A percentile compares a stretch with the other conserved stretches of the same genome.
These are phyloP conservation scores for Gymnocheta viridis DNA, from an alignment of 2,888 invertebrate species.

Conservation along the genomic window DNA sequence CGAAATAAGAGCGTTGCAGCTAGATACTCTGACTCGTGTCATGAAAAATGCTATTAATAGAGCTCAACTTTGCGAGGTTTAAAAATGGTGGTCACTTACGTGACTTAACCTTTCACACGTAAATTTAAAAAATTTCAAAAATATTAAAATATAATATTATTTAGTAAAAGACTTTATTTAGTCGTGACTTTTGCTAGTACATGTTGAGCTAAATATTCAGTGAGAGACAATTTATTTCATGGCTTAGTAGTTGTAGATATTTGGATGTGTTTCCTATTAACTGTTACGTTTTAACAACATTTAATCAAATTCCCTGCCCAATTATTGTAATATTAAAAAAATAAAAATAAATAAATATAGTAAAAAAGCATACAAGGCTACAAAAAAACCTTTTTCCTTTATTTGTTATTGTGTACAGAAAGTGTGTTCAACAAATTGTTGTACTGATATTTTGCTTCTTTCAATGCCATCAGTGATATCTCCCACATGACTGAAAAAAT, in stretches of 20 bases:
- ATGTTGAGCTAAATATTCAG: no score
- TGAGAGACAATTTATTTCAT: no score
- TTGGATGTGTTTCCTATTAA: neutral
- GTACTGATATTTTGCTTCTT: slow-evolving; percentile 14
- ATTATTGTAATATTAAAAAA: slow-evolving; percentile 59
- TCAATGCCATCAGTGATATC: slow-evolving; percentile 52
- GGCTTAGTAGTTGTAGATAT: neutral
- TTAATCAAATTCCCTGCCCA: slow-evolving; percentile 40
- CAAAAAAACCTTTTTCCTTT: neutral
- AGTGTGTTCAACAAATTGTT: neutral
- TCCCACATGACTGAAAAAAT: slow-evolving; percentile 39
- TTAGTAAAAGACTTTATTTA: no score
- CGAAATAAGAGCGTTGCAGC: no score
- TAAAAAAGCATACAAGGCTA: neutral
- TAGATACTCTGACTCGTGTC: no score
- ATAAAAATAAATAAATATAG: neutral
- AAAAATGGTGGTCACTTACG: no score
- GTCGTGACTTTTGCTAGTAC: no score
- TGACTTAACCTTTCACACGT: no score
- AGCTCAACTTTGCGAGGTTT: no score
- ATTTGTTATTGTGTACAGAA: neutral
- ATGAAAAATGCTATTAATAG: no score
- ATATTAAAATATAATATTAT: no score
- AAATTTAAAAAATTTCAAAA: no score
- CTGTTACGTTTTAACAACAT: neutral